Evolutionary conservation across 2,888 invertebrate genomes (phyloP), one percentile per base, ranked within the genome.

Genomic region (Thera obeliscata): DNA sequence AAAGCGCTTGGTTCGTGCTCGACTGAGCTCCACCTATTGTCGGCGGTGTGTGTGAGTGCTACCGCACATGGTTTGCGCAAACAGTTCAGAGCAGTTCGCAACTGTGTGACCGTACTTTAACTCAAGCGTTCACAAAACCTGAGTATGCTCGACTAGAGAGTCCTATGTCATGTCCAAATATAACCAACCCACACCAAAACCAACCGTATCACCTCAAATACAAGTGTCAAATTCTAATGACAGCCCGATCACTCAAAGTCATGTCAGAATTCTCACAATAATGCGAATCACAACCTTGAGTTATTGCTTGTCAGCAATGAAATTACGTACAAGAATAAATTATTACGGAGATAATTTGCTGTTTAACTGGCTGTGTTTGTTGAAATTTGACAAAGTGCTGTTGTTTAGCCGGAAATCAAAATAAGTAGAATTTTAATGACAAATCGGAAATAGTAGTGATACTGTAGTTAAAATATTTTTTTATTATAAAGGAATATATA

Each of bases 91-190:
- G 22, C 22, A 22, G 22, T 22, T 22, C 22, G 22, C 22, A 22
- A 22, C 22, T 22, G 22, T 22, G 22, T 22, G 22, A 1, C 22
- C 22, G 22, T 22, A 74, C 71, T 73, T 72, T 75, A 72, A 68
- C 62, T 61, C 69, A 68, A 72, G 68, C 65, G 54, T 56, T 63
- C 64, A 67, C 66, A 67, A 69, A 69, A 67, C 69, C 56, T 50
- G 43, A 75, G 71, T 52, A 61, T 71, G 56, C 72, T 71, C 56
- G 8, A 59, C 55, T 4, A 22, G 56, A 73, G 70, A 43, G 55
- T 49, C 33, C 64, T 68, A 64, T 63, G 63, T 71, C 67, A 67
- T 56, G 43, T 66, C 64, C 55, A 64, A 67, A 62, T 54, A 61
- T 43, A 63, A 54, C 62, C 38, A 46, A 12, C 12, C 35, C 63